Percentiles rank a stretch among this genome's conserved stretches.
phyloP scores from a whole-genome alignment of 2,797 vertebrate species.

The Coregonus ussuriensis region DNA sequence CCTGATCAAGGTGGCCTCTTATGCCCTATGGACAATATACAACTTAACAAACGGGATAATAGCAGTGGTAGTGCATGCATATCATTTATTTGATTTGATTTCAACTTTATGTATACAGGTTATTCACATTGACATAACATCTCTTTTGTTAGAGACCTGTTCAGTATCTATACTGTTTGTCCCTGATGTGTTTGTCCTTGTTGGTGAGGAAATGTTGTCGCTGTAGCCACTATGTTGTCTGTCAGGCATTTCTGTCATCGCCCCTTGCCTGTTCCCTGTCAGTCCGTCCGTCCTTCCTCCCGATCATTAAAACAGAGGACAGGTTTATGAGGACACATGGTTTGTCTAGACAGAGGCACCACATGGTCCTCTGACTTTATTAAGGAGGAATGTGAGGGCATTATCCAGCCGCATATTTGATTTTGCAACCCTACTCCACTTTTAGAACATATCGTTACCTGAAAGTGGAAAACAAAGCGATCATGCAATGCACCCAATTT shows the following conservation, averaged over 20 bases:
- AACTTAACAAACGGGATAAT: neutral
- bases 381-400: neutral
- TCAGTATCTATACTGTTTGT: neutral
- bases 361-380: neutral
- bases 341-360: neutral
- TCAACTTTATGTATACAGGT: neutral
- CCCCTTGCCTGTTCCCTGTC: neutral
- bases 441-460: neutral
- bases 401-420: neutral
- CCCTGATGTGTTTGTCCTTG: neutral
- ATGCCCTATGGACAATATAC: slow-evolving; percentile 11
- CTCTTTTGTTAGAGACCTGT: neutral
- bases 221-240: slow-evolving; percentile 12
- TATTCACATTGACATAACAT: neutral
- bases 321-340: slow-evolving; percentile 14
- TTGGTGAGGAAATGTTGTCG: neutral
- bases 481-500: neutral
- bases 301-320: slow-evolving; percentile 16
- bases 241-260: neutral
- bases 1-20: slow-evolving; percentile 75
- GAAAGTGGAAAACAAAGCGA: neutral
- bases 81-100: too few species aligned
- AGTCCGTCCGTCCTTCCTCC: neutral
- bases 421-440: neutral
- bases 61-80: neutral